These are phyloP conservation scores for Neotoma lepida DNA, from an alignment of 2,113 vertebrate genomes.

Conservation along the genomic window DNA sequence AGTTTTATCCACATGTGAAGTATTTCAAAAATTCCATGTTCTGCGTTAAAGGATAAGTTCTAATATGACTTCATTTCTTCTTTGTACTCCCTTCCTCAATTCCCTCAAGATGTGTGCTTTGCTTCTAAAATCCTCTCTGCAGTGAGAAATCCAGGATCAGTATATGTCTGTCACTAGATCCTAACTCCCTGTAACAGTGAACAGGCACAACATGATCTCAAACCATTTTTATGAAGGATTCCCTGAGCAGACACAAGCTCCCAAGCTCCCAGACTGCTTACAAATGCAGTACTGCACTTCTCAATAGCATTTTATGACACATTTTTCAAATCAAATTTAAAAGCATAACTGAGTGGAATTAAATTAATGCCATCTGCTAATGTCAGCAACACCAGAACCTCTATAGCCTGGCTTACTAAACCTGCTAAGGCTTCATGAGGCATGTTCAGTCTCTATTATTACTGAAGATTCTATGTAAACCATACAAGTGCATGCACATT, in stretches of 20 bases:
- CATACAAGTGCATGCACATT: background rate
- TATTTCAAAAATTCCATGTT: background rate
- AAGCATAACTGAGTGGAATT: constrained; percentile 90
- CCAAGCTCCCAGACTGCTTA: constrained; percentile 79
- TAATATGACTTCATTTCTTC: background rate
- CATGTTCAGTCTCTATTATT: constrained; percentile 58
- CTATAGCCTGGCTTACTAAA: constrained; percentile 84
- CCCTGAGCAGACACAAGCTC: constrained; percentile 74
- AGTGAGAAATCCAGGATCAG: background rate
- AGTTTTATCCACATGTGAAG: background rate
- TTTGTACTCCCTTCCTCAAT: constrained; percentile 2
- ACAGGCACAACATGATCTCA: background rate
- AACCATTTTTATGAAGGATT: constrained; percentile 46
- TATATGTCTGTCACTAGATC: background rate
- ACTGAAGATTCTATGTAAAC: background rate
- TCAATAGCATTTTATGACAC: constrained; percentile 86
- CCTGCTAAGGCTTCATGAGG: constrained; percentile 76
- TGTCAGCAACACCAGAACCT: constrained; percentile 78
- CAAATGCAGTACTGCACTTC: constrained; percentile 79
- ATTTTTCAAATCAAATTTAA: constrained; percentile 89
- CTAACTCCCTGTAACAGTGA: background rate
- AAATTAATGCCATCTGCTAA: constrained; percentile 87
- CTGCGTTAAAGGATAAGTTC: background rate
- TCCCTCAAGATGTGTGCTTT: background rate
- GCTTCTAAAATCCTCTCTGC: background rate